Conservation (phyloP, 2,113 vertebrate species). For the Ranitomeya variabilis region DNA sequence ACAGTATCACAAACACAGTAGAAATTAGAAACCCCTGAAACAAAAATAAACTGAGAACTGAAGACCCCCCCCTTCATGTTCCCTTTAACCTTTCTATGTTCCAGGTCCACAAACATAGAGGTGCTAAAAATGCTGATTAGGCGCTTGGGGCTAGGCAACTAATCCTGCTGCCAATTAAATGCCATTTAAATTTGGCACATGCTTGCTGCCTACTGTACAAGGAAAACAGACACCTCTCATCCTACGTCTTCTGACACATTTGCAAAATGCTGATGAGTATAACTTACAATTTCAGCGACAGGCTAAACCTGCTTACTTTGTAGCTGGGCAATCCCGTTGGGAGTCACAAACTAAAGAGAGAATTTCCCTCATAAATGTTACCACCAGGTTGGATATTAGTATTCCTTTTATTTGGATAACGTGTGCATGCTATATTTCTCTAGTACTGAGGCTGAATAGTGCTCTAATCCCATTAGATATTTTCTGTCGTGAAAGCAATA, state of each 20-base stretch:
- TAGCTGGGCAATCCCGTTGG: no score
- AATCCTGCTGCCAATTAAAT: conserved; percentile 39
- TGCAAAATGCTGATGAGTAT: neutral
- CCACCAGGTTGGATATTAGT: no score
- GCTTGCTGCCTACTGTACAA: conserved; percentile 30
- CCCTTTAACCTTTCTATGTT: conserved; percentile 43
- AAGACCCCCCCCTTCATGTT: neutral
- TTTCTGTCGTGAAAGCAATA: no score
- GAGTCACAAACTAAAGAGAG: neutral
- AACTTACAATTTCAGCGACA: neutral
- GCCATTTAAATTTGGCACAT: conserved; percentile 33
- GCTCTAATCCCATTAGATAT: no score
- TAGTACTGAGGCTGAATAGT: no score
- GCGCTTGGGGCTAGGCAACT: neutral
- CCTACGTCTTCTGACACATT: neutral
- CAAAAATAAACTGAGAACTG: conserved; percentile 44
- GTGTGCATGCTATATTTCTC: no score
- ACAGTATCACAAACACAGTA: conserved; percentile 15
- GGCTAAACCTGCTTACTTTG: neutral
- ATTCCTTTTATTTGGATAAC: no score
- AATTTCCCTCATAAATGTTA: neutral
- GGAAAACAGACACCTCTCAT: conserved; percentile 15
- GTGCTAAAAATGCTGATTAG: conserved; percentile 41
- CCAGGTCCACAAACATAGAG: conserved; percentile 21
- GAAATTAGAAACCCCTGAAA: conserved; percentile 50